A percentile compares a stretch with the other conserved stretches of the same genome.
Evolutionary conservation across 2,888 invertebrate species (phyloP).

Genomic region (Lasioglossum figueresi): DNA sequence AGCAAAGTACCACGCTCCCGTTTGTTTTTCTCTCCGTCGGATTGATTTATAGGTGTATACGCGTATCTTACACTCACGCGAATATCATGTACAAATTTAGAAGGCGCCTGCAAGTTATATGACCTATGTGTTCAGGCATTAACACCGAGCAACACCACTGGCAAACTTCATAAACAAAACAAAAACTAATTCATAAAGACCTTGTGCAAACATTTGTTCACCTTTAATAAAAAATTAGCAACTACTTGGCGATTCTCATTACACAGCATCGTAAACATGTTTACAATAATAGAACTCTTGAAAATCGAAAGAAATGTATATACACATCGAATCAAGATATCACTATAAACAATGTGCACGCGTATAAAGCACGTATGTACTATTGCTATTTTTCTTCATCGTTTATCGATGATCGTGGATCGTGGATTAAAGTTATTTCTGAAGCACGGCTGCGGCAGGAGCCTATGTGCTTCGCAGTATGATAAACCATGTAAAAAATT

Average conservation of each 20-base stretch:
- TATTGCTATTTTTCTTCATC: slow-evolving; percentile 5
- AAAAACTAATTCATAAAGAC: not conserved
- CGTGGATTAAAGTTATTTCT: slow-evolving; percentile 24
- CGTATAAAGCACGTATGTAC: too few species aligned
- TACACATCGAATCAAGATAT: slow-evolving; percentile 18
- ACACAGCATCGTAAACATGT: slow-evolving; percentile 34
- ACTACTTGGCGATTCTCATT: not conserved
- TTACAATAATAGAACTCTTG: slow-evolving; percentile 19
- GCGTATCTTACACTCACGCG: slow-evolving; percentile 4
- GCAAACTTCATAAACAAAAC: not conserved
- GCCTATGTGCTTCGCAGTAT: not conserved
- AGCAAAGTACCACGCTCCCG: not conserved
- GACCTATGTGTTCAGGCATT: slow-evolving; percentile 30
- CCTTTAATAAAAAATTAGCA: not conserved
- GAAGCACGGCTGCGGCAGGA: not conserved
- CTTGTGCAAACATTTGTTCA: not conserved
- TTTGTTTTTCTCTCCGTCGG: slow-evolving; percentile 16
- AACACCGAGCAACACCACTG: not conserved
- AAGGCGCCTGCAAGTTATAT: slow-evolving; percentile 13
- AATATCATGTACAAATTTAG: slow-evolving; percentile 35
- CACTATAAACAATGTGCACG: not conserved
- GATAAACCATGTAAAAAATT: slow-evolving; percentile 11
- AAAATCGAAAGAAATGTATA: not conserved
- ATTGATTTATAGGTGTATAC: slow-evolving; percentile 31
- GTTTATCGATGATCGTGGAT: slow-evolving; percentile 27